phyloP scores from a whole-genome alignment of 92 coral and sea anemone genomes.

The Porites divaricata region DNA sequence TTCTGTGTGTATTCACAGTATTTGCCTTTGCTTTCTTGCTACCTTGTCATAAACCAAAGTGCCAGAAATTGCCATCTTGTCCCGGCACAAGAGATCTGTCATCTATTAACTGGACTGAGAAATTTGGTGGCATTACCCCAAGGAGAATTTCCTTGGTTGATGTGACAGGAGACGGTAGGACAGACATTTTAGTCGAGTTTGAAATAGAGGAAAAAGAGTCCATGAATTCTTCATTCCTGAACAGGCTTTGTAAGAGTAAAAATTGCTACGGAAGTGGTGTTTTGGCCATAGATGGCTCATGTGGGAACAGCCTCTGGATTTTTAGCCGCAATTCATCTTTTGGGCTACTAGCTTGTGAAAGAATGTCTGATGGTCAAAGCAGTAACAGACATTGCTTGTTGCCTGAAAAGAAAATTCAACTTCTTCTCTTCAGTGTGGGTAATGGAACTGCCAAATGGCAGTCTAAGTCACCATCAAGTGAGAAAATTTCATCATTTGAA shows the following conservation, averaged over 20 bases:
- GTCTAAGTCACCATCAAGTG: constrained; percentile 23
- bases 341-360: constrained; percentile 47
- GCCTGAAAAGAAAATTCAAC: constrained; percentile 38
- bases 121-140: constrained; percentile 59
- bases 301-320: constrained; percentile 61
- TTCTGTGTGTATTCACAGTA: constrained; percentile 85
- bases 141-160: constrained; percentile 38
- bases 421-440: constrained; percentile 34
- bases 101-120: constrained; percentile 61
- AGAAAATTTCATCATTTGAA: constrained; percentile 50
- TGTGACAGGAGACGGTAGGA: constrained; percentile 15
- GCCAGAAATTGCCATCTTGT: constrained; percentile 62
- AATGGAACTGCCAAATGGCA: constrained; percentile 73
- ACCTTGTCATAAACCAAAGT: constrained; percentile 79
- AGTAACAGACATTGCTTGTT: constrained; percentile 55
- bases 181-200: constrained; percentile 49
- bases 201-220: constrained; percentile 17
- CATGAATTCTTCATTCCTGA: constrained; percentile 29
- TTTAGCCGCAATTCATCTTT: constrained; percentile 42
- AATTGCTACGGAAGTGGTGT: constrained; percentile 55
- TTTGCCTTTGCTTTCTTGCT: constrained; percentile 85
- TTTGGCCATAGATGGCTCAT: constrained; percentile 48
- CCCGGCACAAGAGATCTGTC: constrained; percentile 10
- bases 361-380: not conserved
- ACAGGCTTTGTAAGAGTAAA: constrained; percentile 34